Base-by-base conservation (phyloP, 2,113 vertebrate species). In the Seriola quinqueradiata region DNA sequence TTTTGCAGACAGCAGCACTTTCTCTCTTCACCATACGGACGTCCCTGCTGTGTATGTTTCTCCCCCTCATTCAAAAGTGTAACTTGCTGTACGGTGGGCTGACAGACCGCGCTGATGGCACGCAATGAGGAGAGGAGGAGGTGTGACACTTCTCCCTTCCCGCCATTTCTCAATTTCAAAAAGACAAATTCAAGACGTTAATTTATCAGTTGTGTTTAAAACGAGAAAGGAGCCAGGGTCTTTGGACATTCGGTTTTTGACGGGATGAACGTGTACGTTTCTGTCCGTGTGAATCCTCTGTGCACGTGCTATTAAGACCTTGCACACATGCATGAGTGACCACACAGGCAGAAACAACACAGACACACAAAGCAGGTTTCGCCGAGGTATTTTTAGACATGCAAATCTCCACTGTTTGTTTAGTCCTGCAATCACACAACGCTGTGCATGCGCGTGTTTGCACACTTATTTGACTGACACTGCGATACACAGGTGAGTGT, bases 321-420 rank as follows among this genome's bases (percentile, higher is more conserved):
- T 52, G 17, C 50, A 52, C 8, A 14, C 52, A 11, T 54, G 36
- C 61, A 42, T n/a, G 21, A 21, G 21, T 7, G 36, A 38, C 11
- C 61, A n/a, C 61, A 34, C 11, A 50, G 23, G 10, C 6, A 36
- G 14, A 42, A 7, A 42, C 40, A 42, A 69, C 25, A 57, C 5
- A 60, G 19, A 72, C 52, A 61, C 5, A 72, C 11, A 64, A 34
- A 59, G 70, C 75, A 59, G 75, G 82, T 76, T 78, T 70, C 60
- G 75, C 71, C 7, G 40, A 54, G 71, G 70, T 76, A 19, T 79
- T 66, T 82, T 76, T 54, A 82, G 36, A 75, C 54, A 68, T 75
- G 58, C 60, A 71, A 46, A 81, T 78, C 25, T 40, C 21, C 14
- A 0, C n/a, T 14, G 69, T 70, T 57, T 87, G 64, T 77, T 74